phyloP scores from a whole-genome alignment of 92 coral and sea anemone genomes.

The Diadumene lineata region DNA sequence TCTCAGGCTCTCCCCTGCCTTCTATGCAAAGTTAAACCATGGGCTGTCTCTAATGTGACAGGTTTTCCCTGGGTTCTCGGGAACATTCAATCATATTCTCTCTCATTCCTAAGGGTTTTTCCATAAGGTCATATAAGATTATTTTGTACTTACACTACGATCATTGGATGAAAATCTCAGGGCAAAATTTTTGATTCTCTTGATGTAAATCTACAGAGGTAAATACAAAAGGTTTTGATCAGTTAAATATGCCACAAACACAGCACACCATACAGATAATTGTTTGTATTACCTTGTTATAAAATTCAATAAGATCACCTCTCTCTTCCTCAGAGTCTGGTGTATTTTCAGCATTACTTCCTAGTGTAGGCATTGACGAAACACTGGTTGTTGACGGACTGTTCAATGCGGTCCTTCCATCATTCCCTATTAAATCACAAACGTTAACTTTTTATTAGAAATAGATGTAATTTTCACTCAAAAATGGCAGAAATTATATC shows the following conservation, averaged over 20 bases:
- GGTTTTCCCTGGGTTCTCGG: too few relatives aligned
- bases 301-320: constrained; percentile 95
- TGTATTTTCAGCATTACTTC: constrained; percentile 66
- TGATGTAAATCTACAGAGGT: constrained; percentile 74
- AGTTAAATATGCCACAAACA: too few relatives aligned
- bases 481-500: too few relatives aligned
- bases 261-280: too few relatives aligned
- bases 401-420: constrained; percentile 79
- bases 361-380: constrained; percentile 86
- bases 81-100: too few relatives aligned
- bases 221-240: neutral
- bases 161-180: constrained; percentile 89
- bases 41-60: too few relatives aligned
- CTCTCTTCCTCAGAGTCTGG: constrained; percentile 81
- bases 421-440: too few relatives aligned
- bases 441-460: too few relatives aligned
- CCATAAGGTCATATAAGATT: neutral
- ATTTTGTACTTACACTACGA: constrained; percentile 64
- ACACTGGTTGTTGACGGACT: constrained; percentile 77
- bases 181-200: constrained; percentile 89
- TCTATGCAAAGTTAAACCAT: too few relatives aligned
- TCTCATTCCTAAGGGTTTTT: too few relatives aligned
- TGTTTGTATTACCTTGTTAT: constrained; percentile 76
- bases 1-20: too few relatives aligned
- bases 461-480: too few relatives aligned